Evolutionary conservation across 2,113 vertebrate genomes (phyloP).

Genomic region (Jacana jacana): DNA sequence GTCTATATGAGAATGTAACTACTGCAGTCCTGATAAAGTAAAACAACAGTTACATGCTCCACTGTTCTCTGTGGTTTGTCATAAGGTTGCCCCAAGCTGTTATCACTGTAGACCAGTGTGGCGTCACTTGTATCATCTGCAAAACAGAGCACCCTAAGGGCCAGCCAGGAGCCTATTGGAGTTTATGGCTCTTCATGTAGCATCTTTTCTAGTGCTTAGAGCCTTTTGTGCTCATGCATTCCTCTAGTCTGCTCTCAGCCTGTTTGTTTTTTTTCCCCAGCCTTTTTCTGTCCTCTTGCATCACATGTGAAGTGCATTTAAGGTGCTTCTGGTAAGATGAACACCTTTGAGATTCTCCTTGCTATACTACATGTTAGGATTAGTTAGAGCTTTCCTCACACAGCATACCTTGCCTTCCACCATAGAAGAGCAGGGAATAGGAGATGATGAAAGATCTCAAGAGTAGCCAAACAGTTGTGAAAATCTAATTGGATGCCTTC

Average conservation of each 20-base stretch:
- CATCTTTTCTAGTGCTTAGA: neutral
- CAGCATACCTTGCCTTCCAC: accelerated
- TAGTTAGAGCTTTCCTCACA: neutral
- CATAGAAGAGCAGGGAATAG: neutral
- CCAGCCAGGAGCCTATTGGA: neutral
- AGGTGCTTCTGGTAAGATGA: neutral
- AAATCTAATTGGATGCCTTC: neutral
- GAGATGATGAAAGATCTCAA: neutral
- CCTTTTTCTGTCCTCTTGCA: neutral
- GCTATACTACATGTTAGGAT: neutral
- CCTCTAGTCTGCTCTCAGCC: neutral
- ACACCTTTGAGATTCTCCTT: neutral
- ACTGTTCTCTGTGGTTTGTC: neutral
- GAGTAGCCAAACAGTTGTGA: neutral
- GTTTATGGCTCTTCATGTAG: neutral
- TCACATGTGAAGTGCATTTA: neutral
- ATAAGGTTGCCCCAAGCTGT: neutral
- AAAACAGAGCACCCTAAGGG: neutral
- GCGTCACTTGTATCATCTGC: neutral
- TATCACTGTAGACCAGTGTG: accelerated
- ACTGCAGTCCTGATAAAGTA: neutral
- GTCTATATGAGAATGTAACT: neutral
- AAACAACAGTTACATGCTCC: neutral
- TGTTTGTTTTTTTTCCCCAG: neutral
- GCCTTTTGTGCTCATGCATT: neutral